A percentile compares a stretch with the other conserved stretches of the same genome.
phyloP scores from a whole-genome alignment of 2,797 vertebrate genomes.

The Scyliorhinus canicula region DNA sequence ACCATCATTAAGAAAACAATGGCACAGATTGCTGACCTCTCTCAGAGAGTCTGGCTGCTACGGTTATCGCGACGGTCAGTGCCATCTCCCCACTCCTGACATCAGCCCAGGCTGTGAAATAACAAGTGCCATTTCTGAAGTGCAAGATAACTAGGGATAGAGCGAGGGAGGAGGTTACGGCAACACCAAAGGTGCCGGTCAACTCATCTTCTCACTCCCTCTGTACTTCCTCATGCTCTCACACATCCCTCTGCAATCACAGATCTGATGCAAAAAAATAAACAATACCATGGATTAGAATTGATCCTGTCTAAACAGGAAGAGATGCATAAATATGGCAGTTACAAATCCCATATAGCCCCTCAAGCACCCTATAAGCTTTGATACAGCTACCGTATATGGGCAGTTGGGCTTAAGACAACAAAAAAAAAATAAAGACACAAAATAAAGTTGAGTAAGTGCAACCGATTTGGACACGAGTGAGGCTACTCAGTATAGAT shows the following conservation, averaged over 20 bases:
- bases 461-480: neutral
- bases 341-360: slow-evolving; percentile 22
- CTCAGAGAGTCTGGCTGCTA: neutral
- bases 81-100: neutral
- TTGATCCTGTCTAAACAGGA: slow-evolving; percentile 10
- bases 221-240: too few species aligned
- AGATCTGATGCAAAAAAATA: neutral
- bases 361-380: slow-evolving; percentile 34
- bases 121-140: neutral
- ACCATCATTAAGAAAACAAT: neutral
- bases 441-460: slow-evolving; percentile 9
- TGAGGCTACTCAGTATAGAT: neutral
- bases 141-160: neutral
- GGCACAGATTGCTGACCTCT: neutral
- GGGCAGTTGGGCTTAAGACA: slow-evolving; percentile 29
- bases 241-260: neutral
- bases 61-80: neutral
- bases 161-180: neutral
- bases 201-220: neutral
- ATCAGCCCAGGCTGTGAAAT: neutral
- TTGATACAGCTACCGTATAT: slow-evolving; percentile 18
- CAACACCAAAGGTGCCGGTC: neutral
- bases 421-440: slow-evolving; percentile 28
- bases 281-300: neutral
- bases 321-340: neutral